Base-by-base conservation (phyloP, 1,140 invertebrate genomes). In the Papilio helenus region DNA sequence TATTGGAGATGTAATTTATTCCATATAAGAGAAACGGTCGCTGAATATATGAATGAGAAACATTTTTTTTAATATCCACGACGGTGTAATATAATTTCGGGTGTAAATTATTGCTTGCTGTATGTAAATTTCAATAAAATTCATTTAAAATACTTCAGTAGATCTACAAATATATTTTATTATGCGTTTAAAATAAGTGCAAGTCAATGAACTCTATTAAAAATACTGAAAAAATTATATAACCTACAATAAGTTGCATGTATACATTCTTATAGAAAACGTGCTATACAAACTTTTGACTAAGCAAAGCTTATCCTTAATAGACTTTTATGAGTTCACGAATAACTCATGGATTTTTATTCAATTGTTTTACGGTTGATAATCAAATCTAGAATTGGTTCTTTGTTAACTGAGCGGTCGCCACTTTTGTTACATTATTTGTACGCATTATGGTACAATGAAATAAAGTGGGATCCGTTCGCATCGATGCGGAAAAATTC, bases 1-100 rank as follows among this genome's bases (percentile, higher is more conserved):
- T 73, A 46, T 73, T 12, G 2, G 39, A 58, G 20, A 26, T 23
- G 20, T 49, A 74, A 74, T 74, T 74, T 74, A 74, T 74, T 49
- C 72, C 72, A 74, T 74, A 26, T 29, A 74, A 42, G 44, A 74
- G 72, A 26, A 74, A 74, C 42, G 72, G 44, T 74, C 42, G 72
- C 42, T 49, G 72, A 73, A 73, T 73, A 26, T 23, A 73, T 73
- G 72, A 73, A 73, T 73, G 29, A n/a, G 12, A 73, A 44, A 42
- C 42, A 72, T 14, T 23, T 73, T 26, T 73, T 73, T 73, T 46
- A 46, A 73, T 49, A 73, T 73, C 39, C 26, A 10, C 4, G 3
- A 5, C 20, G 5, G 44, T 8, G 72, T 49, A 73, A 73, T 26
- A 73, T 23, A 73, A 73, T 73, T 42, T 46, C 12, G 26, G 0